phyloP scores from a whole-genome alignment of 2,888 invertebrate species.

The Pasiphila rectangulata region DNA sequence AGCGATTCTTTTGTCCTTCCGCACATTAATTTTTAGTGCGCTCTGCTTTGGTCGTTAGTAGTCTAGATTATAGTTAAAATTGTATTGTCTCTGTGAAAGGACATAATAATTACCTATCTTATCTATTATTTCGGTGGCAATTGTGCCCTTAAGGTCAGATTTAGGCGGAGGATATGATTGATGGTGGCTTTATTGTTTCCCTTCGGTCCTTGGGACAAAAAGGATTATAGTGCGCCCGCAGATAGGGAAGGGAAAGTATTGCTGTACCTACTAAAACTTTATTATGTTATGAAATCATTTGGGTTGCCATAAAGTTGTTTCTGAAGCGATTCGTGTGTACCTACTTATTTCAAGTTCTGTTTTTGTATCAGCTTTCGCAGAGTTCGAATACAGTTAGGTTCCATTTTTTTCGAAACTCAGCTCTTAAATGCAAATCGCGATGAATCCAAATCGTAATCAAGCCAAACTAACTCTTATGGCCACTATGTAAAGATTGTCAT shows the following conservation, averaged over 20 bases:
- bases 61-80: background rate
- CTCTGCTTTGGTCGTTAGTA: background rate
- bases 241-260: slow-evolving; percentile 8
- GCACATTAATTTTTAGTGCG: background rate
- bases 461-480: too few relatives aligned
- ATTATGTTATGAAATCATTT: slow-evolving; percentile 2
- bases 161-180: slow-evolving; percentile 25
- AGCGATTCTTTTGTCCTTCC: slow-evolving; percentile 2
- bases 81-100: background rate
- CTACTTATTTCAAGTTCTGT: too few relatives aligned
- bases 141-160: slow-evolving; percentile 17
- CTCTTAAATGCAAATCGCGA: too few relatives aligned
- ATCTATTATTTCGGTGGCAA: slow-evolving; percentile 11
- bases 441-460: too few relatives aligned
- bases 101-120: slow-evolving; percentile 12
- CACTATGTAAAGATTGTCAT: too few relatives aligned
- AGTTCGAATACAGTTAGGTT: too few relatives aligned
- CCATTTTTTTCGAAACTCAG: too few relatives aligned
- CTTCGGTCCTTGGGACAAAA: slow-evolving; percentile 18
- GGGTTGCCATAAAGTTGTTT: background rate
- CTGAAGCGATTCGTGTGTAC: background rate
- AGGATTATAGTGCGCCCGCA: slow-evolving; percentile 20
- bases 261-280: background rate
- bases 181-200: slow-evolving; percentile 29
- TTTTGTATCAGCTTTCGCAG: too few relatives aligned